phyloP scores from a whole-genome alignment of 2,888 invertebrate species.

The Fissipunctia ypsillon region DNA sequence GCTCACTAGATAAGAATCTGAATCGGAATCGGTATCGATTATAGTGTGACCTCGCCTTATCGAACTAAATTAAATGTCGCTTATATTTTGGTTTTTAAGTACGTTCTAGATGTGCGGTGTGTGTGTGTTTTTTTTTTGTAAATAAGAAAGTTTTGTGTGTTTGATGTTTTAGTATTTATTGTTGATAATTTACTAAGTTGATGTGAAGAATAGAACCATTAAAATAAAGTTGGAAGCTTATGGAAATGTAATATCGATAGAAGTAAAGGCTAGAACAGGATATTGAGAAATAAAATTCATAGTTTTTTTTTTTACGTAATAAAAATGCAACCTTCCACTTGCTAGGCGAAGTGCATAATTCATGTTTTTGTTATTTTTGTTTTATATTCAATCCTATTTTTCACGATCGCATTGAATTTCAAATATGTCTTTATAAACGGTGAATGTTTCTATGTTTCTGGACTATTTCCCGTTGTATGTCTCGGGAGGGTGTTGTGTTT shows the following conservation, averaged over 20 bases:
- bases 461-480: constrained; percentile 82
- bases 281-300: constrained; percentile 42
- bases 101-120: constrained; percentile 38
- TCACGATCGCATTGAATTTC: constrained; percentile 88
- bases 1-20: constrained; percentile 71
- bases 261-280: constrained; percentile 51
- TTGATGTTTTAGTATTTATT: constrained; percentile 1
- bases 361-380: constrained; percentile 78
- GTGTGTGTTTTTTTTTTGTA: constrained; percentile 26
- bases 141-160: constrained; percentile 6
- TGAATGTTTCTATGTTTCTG: constrained; percentile 80
- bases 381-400: constrained; percentile 84
- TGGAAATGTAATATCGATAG: constrained; percentile 1
- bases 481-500: constrained; percentile 78
- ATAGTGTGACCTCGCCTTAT: constrained; percentile 73
- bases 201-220: background rate
- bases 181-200: background rate
- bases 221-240: background rate
- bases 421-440: constrained; percentile 88
- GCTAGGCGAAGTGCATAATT: constrained; percentile 80
- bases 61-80: constrained; percentile 53
- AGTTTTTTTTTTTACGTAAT: constrained; percentile 60
- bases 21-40: constrained; percentile 67
- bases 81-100: constrained; percentile 47
- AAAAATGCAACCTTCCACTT: constrained; percentile 83